Evolutionary conservation across 1,140 invertebrate species (phyloP).

Genomic region (Phymorhynchus buccinoides): DNA sequence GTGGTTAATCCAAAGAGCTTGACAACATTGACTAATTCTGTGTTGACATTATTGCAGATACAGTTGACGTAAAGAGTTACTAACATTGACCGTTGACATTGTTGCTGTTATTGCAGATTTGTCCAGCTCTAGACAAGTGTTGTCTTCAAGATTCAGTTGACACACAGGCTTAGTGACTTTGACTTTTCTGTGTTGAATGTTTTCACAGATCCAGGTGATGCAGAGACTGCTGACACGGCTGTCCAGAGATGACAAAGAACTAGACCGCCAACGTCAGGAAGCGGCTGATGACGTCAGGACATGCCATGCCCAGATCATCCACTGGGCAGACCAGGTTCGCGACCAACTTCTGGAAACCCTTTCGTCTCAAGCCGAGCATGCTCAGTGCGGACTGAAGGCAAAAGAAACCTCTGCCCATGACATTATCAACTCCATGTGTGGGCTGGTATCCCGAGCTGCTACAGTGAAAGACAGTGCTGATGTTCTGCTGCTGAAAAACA

Average conservation of each 20-base stretch:
- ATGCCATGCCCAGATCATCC: neutral
- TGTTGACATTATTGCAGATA: too few relatives aligned
- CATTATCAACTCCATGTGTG: neutral
- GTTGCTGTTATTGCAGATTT: too few relatives aligned
- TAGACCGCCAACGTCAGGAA: neutral
- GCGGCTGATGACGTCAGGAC: neutral
- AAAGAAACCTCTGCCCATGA: neutral
- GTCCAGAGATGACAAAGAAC: neutral
- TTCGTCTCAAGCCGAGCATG: neutral
- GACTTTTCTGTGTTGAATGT: too few relatives aligned
- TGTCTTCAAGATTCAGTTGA: too few relatives aligned
- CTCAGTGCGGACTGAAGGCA: neutral
- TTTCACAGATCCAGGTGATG: neutral
- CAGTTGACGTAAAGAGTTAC: too few relatives aligned
- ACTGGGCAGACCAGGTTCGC: neutral
- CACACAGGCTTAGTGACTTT: too few relatives aligned
- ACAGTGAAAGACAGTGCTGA: neutral
- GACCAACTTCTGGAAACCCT: slow-evolving; percentile 2
- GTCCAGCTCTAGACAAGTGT: too few relatives aligned
- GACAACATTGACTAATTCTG: too few relatives aligned
- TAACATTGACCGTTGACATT: too few relatives aligned
- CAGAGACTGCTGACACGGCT: neutral
- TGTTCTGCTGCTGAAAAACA: neutral
- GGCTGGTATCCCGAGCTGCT: neutral
- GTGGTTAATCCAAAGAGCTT: too few relatives aligned